Base-by-base conservation (phyloP, 2,888 invertebrate genomes). In the Pachymerium ferrugineum region DNA sequence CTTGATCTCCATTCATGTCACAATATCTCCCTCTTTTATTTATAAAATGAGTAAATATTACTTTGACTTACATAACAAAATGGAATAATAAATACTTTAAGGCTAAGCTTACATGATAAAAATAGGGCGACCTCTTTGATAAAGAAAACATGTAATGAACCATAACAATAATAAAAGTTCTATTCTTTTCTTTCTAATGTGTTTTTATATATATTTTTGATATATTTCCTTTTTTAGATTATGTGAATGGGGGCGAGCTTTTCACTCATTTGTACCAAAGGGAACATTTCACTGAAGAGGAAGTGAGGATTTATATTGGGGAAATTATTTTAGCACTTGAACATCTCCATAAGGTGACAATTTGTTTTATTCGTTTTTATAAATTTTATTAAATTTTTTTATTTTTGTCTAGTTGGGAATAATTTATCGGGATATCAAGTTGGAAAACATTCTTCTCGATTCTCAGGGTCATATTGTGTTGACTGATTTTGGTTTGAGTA, bases 401-500 rank as follows among this genome's bases (percentile, higher is more conserved):
- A 16, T 73, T 75, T 70, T 79, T 76, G 86, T 85, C n/a, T 88
- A 94, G 93, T 87, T 96, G 83, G 96, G 96, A 77, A 96, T 98
- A 76, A 97, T 98, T 81, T 98, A 98, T 85, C 89, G 98, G 75
- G 98, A 98, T 84, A 94, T 98, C 79, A 98, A 98, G 82, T 85
- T 98, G 78, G 98, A 98, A 84, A 98, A 98, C 84, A 97, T 98
- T 76, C 87, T 98, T 30, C 86, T 98, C 77, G 97, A 98, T 85
- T 88, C 90, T 14, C 89, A 92, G 76, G 98, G 98, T 3, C 97
- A 98, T 84, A 92, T 98, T 76, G 94, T 97, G 71, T 85, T 98
- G 75, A 97, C 98, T 0, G 98, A 98, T 86, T 98, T 98, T 84
- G 98, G 98, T 0, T 88, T 98, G 47, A 96, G 96, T 82, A 98